Base-by-base conservation (phyloP, 2,797 vertebrate species). In the Orestias chungarensis region DNA sequence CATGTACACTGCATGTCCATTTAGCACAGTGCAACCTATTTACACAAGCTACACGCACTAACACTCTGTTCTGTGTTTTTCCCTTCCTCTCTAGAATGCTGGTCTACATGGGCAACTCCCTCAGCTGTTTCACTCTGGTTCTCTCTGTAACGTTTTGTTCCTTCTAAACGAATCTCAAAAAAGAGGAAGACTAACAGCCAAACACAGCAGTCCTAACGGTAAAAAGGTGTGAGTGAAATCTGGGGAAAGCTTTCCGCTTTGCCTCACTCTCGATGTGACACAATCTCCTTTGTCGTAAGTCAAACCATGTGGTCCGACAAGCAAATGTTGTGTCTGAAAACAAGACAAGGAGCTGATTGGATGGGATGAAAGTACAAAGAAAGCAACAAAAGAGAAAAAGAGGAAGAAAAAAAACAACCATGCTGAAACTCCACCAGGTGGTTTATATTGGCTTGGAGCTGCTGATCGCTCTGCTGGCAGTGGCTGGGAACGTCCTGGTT, bases 401-500 rank as follows among this genome's bases (percentile, higher is more conserved):
- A 72, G 61, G 50, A 75, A 73, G 66, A 31, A 18, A 77, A 82
- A 64, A 44, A 66, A 70, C 65, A 82, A 94, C 92, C 93, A 96
- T 96, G 95, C 89, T 92, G 93, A 85, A 71, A 77, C 80, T 74
- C 85, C 85, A 84, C 77, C 91, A 95, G 42, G 50, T 95, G 83
- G 86, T 93, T 84, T 99, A 99, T 78, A 95, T 98, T 73, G 73
- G 86, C 73, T 93, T 99, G 92, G 98, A 99, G 86, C 92, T 99
- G 91, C 89, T 95, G 89, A 98, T 99, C 0, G 97, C 98, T 0
- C 89, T 93, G 72, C 87, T 99, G 94, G 95, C 98, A 40, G 91
- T 99, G 82, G 85, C 95, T 76, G 98, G 98, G 15, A 99, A 99
- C 31, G 83, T 97, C 78, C 93, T 99, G 83, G 98, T 99, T 79